Percentiles rank a stretch among this genome's conserved stretches.
Conservation (phyloP, 2,888 invertebrate genomes). For the Callosobruchus maculatus region DNA sequence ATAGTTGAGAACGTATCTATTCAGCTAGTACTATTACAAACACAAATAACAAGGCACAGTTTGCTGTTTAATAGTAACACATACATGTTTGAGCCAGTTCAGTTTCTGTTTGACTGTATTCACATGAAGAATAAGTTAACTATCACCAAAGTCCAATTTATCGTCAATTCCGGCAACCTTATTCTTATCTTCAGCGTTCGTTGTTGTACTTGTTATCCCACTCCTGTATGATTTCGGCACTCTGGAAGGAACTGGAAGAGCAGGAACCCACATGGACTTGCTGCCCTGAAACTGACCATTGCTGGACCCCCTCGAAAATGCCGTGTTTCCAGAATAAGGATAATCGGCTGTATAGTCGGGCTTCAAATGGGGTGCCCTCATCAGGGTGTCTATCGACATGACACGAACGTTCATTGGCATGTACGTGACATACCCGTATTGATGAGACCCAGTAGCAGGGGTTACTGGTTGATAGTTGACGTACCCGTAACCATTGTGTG, state of each 20-base stretch:
- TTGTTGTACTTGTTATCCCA: background rate
- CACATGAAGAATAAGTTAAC: background rate
- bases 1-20: no score
- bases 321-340: background rate
- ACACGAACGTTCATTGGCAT: background rate
- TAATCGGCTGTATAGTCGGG: background rate
- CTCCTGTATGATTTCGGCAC: background rate
- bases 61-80: no score
- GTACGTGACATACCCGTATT: background rate
- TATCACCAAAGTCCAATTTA: background rate
- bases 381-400: background rate
- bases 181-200: background rate
- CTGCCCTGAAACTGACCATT: background rate
- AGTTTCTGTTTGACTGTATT: no score
- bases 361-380: background rate
- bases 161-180: background rate
- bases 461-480: background rate
- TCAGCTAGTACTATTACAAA: no score
- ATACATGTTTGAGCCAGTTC: no score
- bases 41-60: no score
- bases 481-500: background rate
- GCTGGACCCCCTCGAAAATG: background rate
- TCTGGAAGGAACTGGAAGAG: background rate
- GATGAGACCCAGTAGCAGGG: slow-evolving; percentile 1
- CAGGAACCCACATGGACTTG: background rate